Percentiles rank a stretch among this genome's conserved stretches.
Conservation (phyloP, 2,888 invertebrate species). For the Alviniconcha strummeri region DNA sequence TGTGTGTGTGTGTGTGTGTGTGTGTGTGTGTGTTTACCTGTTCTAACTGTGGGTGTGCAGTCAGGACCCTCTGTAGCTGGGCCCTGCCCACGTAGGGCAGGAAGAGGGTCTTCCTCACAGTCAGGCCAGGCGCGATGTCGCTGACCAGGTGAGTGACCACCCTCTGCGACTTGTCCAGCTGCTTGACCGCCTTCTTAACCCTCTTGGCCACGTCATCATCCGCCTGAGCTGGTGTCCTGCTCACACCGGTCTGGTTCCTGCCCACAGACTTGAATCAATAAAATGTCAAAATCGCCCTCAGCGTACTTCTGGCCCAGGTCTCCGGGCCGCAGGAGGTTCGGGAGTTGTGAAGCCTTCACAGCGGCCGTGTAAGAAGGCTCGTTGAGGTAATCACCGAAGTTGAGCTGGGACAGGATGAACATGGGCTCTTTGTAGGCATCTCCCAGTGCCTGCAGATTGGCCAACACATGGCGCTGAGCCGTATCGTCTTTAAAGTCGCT, state of each 20-base stretch:
- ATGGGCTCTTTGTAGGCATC: background rate
- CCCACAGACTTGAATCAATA: slow-evolving; percentile 17
- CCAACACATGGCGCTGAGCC: slow-evolving; percentile 4
- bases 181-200: background rate
- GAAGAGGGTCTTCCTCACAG: slow-evolving; percentile 9
- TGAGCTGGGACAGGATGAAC: slow-evolving; percentile 22
- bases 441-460: slow-evolving; percentile 8
- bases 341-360: background rate
- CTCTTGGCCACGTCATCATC: slow-evolving; percentile 2
- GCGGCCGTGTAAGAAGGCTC: background rate
- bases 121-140: background rate
- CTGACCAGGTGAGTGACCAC: background rate
- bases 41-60: background rate
- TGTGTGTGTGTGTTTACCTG: background rate
- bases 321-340: background rate
- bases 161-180: slow-evolving; percentile 6
- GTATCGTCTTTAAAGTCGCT: slow-evolving; percentile 7
- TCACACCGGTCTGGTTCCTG: no score
- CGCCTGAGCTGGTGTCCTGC: no score
- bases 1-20: no score
- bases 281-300: slow-evolving; percentile 8
- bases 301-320: background rate
- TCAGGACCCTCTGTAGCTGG: slow-evolving; percentile 7
- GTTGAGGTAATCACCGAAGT: slow-evolving; percentile 16
- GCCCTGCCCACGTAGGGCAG: slow-evolving; percentile 8